These are phyloP conservation scores for Phasianus colchicus DNA, from an alignment of 2,113 vertebrate genomes.

Conservation along the genomic window DNA sequence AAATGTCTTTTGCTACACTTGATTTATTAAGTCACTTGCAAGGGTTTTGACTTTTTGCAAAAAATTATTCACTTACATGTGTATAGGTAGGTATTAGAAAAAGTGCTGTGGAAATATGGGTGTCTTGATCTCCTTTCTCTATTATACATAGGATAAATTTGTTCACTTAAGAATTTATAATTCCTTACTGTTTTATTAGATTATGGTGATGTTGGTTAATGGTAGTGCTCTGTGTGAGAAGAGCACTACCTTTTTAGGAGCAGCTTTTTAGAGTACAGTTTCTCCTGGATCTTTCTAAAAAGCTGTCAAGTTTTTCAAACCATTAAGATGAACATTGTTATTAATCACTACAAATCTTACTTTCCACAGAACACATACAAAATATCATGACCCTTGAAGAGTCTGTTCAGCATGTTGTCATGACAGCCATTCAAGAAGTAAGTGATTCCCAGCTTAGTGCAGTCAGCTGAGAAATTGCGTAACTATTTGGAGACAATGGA, in stretches of 20 bases:
- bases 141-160: not conserved
- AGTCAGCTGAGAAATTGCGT: not conserved
- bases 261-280: not conserved
- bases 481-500: not conserved
- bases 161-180: not conserved
- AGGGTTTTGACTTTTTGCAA: not conserved
- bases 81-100: not conserved
- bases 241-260: not conserved
- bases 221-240: not conserved
- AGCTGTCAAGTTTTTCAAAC: not conserved
- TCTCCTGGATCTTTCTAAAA: not conserved
- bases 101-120: not conserved
- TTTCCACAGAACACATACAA: slow-evolving; percentile 91
- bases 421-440: slow-evolving; percentile 99
- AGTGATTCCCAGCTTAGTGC: not conserved
- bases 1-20: not conserved
- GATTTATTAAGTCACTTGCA: not conserved
- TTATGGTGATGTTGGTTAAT: not conserved
- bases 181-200: not conserved
- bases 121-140: not conserved
- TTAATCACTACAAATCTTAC: not conserved
- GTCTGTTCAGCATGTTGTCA: slow-evolving; percentile 97
- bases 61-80: not conserved
- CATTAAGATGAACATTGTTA: not conserved
- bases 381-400: slow-evolving; percentile 98